Evolutionary conservation across 1,140 invertebrate species (phyloP).

Genomic region (Drosophila quadrilineata): DNA sequence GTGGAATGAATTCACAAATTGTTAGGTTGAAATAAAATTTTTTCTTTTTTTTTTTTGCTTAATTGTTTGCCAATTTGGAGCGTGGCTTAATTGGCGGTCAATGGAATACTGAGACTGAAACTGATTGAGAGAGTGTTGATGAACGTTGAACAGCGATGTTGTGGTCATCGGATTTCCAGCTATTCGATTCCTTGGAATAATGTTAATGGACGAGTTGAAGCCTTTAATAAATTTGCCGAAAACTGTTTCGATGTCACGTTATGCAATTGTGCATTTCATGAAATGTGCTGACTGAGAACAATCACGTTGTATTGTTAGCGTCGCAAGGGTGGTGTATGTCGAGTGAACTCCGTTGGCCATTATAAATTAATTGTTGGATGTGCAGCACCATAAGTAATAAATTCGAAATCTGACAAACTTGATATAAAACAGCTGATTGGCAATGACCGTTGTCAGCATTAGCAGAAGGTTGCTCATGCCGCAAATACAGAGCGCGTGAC

Average conservation of each 20-base stretch:
- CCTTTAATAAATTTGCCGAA: too few relatives aligned
- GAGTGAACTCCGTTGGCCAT: slow-evolving; percentile 28
- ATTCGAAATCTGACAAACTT: slow-evolving; percentile 21
- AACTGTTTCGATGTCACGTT: slow-evolving; percentile 22
- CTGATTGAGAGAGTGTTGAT: slow-evolving; percentile 35
- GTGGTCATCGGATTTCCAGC: not conserved
- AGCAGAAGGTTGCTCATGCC: slow-evolving; percentile 1
- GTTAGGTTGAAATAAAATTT: not conserved
- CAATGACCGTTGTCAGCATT: not conserved
- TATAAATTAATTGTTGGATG: slow-evolving; percentile 27
- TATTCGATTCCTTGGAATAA: not conserved
- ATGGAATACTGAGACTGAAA: slow-evolving; percentile 13
- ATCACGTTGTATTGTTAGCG: not conserved
- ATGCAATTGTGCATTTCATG: slow-evolving; percentile 16
- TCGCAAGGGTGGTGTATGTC: not conserved
- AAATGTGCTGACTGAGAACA: not conserved
- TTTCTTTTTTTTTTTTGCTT: too few relatives aligned
- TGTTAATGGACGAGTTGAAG: not conserved
- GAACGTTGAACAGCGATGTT: not conserved
- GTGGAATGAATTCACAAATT: slow-evolving; percentile 20
- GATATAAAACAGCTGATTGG: slow-evolving; percentile 28
- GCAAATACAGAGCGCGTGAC: not conserved
- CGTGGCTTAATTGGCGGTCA: slow-evolving; percentile 46
- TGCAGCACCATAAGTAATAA: slow-evolving; percentile 30
- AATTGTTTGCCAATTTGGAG: slow-evolving; percentile 33